Base-by-base conservation (phyloP, 1,140 invertebrate species). In the Dendrolimus punctatus region DNA sequence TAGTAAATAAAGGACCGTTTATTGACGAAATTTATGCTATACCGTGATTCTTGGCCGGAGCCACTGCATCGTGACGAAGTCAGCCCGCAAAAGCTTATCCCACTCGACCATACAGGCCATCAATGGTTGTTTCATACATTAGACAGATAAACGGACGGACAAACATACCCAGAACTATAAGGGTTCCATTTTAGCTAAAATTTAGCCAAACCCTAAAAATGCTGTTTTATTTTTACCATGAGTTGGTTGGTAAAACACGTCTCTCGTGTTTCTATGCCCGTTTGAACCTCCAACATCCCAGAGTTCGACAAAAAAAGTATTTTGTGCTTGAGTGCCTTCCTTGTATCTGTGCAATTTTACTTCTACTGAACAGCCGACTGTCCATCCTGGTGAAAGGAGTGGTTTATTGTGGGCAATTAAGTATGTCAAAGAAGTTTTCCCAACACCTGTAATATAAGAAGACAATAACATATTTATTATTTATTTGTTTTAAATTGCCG, bases 281-380 rank as follows among this genome's bases (percentile, higher is more conserved):
- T 94, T 92, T 61, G 96, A 98, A 8, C 98, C 98, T 9, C 98
- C 98, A 57, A 99, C 91, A 80, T 99, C 98, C 93, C 97, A 99
- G 36, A 99, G 88, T 88, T 99, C 98, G 43, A 99, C 90, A 85
- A 98, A 98, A 87, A 95, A 99, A 37, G 94, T 94, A 62, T 94
- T 94, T 76, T 99, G 96, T 49, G 91, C 91, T 8, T 94, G 93
- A 0, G 96, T 98, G 8, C 97, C 97, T 89, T 98, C 96, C 81
- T 96, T 97, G 70, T 95, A 99, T 81, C 97, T 95, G 74, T 99
- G 97, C 36, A 99, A 88, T 90, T 97, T 98, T 0, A 99, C 96
- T 88, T 99, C 96, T 3, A 98, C 93, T 10, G 95, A 94, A 84
- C 96, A 98, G 9, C 98, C 98, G 58, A 99, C 93, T 0, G 97